Evolutionary conservation across 2,113 vertebrate genomes (phyloP).

Genomic region (Australoheros scitulus): DNA sequence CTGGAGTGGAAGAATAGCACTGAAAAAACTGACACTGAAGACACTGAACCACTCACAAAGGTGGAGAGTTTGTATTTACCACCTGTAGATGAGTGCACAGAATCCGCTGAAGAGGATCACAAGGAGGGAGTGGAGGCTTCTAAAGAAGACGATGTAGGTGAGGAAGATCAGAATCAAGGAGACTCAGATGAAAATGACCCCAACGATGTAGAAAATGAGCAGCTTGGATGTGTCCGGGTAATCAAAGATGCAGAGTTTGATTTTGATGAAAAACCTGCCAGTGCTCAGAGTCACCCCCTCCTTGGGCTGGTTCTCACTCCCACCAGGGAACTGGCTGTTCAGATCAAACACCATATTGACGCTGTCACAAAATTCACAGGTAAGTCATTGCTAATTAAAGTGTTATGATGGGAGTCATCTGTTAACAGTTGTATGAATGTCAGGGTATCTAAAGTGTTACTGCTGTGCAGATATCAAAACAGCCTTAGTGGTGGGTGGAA

Average conservation of each 20-base stretch:
- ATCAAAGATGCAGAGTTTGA: slow-evolving; percentile 64
- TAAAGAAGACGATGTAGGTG: slow-evolving; percentile 15
- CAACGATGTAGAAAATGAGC: slow-evolving; percentile 16
- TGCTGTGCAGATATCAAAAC: slow-evolving; percentile 86
- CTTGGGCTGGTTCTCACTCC: slow-evolving; percentile 93
- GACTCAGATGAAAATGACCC: slow-evolving; percentile 28
- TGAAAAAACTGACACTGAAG: slow-evolving; percentile 44
- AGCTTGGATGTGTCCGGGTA: slow-evolving; percentile 64
- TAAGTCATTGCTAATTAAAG: slow-evolving; percentile 45
- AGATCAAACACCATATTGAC: slow-evolving; percentile 96
- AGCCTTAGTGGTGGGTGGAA: slow-evolving; percentile 92
- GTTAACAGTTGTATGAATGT: neutral
- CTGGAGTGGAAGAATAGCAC: slow-evolving; percentile 84
- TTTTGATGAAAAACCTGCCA: slow-evolving; percentile 6
- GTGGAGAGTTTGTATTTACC: slow-evolving; percentile 64
- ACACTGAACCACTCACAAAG: neutral
- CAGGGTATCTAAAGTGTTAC: neutral
- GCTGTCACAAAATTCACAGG: slow-evolving; percentile 91
- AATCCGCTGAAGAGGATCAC: slow-evolving; percentile 4
- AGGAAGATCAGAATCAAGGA: neutral
- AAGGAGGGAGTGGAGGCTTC: slow-evolving; percentile 4
- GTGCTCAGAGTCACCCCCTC: slow-evolving; percentile 76
- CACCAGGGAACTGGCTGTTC: slow-evolving; percentile 94
- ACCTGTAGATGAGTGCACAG: neutral
- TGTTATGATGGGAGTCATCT: neutral